Evolutionary conservation across 2,888 invertebrate genomes (phyloP).

Genomic region (Andrena trimmerana): DNA sequence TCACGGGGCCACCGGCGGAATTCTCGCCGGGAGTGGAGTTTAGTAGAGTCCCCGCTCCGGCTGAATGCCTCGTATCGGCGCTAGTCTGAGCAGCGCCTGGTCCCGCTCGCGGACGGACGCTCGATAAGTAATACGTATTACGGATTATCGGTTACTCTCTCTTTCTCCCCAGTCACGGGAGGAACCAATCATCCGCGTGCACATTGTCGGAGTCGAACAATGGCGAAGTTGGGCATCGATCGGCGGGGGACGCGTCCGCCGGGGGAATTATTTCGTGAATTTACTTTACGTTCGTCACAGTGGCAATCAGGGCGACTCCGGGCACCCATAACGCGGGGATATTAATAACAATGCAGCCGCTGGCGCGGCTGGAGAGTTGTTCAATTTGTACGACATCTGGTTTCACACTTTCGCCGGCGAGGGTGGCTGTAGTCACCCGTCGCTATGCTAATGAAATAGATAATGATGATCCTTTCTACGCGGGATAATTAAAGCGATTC

Average conservation of each 20-base stretch:
- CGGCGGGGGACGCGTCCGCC: slow-evolving; percentile 7
- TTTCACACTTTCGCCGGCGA: too few species aligned
- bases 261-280: slow-evolving; percentile 43
- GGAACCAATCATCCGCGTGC: slow-evolving; percentile 48
- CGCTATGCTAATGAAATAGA: too few species aligned
- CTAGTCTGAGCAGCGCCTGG: too few species aligned
- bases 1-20: neutral
- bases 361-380: too few species aligned
- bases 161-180: slow-evolving; percentile 1
- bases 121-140: slow-evolving; percentile 49
- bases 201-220: slow-evolving; percentile 45
- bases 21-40: neutral
- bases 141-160: slow-evolving; percentile 44
- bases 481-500: too few species aligned
- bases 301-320: neutral
- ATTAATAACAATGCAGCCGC: neutral
- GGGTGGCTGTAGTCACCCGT: too few species aligned
- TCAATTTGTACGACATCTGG: too few species aligned
- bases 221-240: slow-evolving; percentile 41
- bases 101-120: slow-evolving; percentile 10
- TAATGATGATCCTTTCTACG: too few species aligned
- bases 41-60: too few species aligned
- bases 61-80: too few species aligned
- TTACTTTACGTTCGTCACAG: slow-evolving; percentile 16
- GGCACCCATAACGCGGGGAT: neutral